Conservation (phyloP, 1,140 invertebrate species). For the Pseudomyrmex dendroicus region DNA sequence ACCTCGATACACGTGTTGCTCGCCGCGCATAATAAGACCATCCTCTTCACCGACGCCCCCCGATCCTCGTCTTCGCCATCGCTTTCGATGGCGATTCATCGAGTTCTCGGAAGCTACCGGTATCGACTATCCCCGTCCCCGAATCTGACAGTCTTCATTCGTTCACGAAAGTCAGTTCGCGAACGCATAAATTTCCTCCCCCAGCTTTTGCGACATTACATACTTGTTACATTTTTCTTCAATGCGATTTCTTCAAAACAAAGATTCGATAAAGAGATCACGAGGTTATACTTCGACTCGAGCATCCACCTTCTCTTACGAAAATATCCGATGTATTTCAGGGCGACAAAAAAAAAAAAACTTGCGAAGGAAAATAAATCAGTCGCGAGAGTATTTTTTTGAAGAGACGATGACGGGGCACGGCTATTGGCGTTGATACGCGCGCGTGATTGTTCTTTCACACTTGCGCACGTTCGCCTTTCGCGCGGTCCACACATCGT, state of each 20-base stretch:
- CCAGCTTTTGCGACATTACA: not conserved
- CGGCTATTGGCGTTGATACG: constrained; percentile 19
- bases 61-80: constrained; percentile 8
- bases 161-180: too few species aligned
- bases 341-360: not conserved
- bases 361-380: constrained; percentile 16
- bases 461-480: constrained; percentile 18
- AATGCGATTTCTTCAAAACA: not conserved
- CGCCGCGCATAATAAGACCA: constrained; percentile 70
- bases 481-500: constrained; percentile 40
- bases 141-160: constrained; percentile 23
- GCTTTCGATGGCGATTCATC: constrained; percentile 54
- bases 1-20: constrained; percentile 71
- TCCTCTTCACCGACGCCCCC: constrained; percentile 10
- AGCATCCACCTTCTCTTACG: too few species aligned
- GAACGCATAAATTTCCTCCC: not conserved
- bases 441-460: constrained; percentile 5
- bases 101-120: constrained; percentile 58
- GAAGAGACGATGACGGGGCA: constrained; percentile 20
- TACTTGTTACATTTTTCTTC: not conserved
- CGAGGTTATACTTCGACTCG: not conserved
- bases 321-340: not conserved
- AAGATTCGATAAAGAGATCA: constrained; percentile 1
- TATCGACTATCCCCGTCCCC: constrained; percentile 2
- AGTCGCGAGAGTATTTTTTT: not conserved